Base-by-base conservation (phyloP, 1,140 invertebrate species). In the Ephestia elutella region DNA sequence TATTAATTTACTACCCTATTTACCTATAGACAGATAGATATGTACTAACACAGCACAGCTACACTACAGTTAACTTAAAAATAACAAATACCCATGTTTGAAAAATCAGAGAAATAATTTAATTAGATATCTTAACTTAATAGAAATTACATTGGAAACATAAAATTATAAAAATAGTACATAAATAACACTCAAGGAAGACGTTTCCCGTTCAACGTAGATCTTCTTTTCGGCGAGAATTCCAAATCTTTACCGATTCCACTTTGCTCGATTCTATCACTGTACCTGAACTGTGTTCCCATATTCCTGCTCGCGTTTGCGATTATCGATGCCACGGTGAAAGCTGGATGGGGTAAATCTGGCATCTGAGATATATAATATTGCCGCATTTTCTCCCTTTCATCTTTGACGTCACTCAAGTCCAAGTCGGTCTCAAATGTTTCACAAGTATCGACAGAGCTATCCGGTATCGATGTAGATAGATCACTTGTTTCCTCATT, bases 281-380 rank as follows among this genome's bases (percentile, higher is more conserved):
- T 64, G 56, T 82, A 82, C 68, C 54, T 70, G 54, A 81, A 72
- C 59, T 63, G 38, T 10, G 68, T 60, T n/a, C 75, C 68, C 70
- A 82, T 74, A 58, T 59, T 73, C 21, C 58, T 60, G 8, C 79
- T 79, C 7, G 71, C 68, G 8, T 74, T 68, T 44, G 81, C 70
- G 60, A 84, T 76, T 54, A 84, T 79, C 1, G 73, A 71, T 4
- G 78, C 79, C 21, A 70, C 71, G 4, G 71, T 71, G 49, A 63
- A 61, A 15, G 79, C 71, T 1, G 79, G 81, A 62, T 78, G 79
- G 5, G 81, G 81, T 11, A 82, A 57, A 62, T 84, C 78, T 18
- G 79, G 81, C 19, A 82, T 75, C 66, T 77, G 74, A n/a, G 75
- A 75, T 54, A 79, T 65, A 51, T 68, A 66, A 62, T 73, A 70